Evolutionary conservation across 2,888 invertebrate genomes (phyloP).

Genomic region (Altica lythri): DNA sequence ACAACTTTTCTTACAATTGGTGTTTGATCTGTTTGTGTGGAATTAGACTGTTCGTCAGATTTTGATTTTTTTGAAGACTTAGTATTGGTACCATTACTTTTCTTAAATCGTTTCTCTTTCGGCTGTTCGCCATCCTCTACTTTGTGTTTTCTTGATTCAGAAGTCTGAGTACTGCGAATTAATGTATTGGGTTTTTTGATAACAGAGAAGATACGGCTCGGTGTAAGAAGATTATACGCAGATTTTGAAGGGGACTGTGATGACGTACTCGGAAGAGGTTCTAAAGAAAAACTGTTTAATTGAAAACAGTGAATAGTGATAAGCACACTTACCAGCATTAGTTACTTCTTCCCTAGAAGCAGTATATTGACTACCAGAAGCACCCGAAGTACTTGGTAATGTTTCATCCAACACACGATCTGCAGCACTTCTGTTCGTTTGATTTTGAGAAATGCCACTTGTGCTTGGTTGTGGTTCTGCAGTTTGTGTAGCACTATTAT

Average conservation of each 20-base stretch:
- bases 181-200: conserved; percentile 40
- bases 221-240: conserved; percentile 41
- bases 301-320: too few species aligned
- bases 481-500: conserved; percentile 53
- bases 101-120: conserved; percentile 32
- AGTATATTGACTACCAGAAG: too few species aligned
- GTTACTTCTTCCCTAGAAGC: neutral
- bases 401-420: conserved; percentile 16
- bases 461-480: conserved; percentile 48
- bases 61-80: conserved; percentile 8
- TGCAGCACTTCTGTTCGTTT: neutral
- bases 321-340: too few species aligned
- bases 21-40: conserved; percentile 13
- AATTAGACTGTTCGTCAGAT: conserved; percentile 10
- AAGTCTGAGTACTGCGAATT: conserved; percentile 44
- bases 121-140: conserved; percentile 20
- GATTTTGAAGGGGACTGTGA: conserved; percentile 25
- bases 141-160: conserved; percentile 46
- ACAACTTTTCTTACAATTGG: neutral
- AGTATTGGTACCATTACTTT: conserved; percentile 25
- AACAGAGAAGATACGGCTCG: conserved; percentile 44
- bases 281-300: conserved; percentile 7
- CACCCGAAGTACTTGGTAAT: conserved; percentile 17
- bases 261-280: conserved; percentile 4
- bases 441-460: conserved; percentile 17